Base-by-base conservation (phyloP, 2,888 invertebrate species). In the Pseudococcus longispinus region DNA sequence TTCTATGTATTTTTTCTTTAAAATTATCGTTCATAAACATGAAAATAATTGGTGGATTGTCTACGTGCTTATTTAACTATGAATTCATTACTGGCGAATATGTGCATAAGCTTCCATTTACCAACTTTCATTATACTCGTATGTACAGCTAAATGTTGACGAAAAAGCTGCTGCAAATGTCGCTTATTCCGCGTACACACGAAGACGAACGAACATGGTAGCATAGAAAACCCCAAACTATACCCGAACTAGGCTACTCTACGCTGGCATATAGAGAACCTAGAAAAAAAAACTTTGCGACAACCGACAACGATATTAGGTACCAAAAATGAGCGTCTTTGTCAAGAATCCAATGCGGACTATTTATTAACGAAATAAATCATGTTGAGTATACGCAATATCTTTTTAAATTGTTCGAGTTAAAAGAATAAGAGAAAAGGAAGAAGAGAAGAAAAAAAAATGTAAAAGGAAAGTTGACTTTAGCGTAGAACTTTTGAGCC, bases 331-430 rank as follows among this genome's bases (percentile, higher is more conserved):
- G 83, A 83, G 29, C 83, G 46, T 55, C 37, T 84, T 84, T 84
- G 84, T 84, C 84, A 84, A 84, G 84, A 84, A 84, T 84, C 51
- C 84, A 84, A 84, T 84, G 84, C 84, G 84, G 84, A 84, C 60
- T 84, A 84, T 84, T 84, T 84, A 84, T 84, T 84, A 84, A 84
- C 84, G 84, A 84, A 84, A 84, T 84, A 84, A 84, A 84, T 84
- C 84, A 84, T 60, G 84, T 84, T 60, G 84, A 84, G 84, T 84
- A 23, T 84, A 84, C 84, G 84, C 84, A 84, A 84, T 65, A 84
- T 84, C 84, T 84, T 84, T 84, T 84, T 51, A 84, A 84, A 84
- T 84, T 84, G 84, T 84, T 84, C 60, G 32, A 84, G 84, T 84
- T 84, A 84, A 84, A 84, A 84, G 84, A 84, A 84, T 51, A 37